Conservation (phyloP, 2,888 invertebrate genomes). For the Cosmia pyralina region DNA sequence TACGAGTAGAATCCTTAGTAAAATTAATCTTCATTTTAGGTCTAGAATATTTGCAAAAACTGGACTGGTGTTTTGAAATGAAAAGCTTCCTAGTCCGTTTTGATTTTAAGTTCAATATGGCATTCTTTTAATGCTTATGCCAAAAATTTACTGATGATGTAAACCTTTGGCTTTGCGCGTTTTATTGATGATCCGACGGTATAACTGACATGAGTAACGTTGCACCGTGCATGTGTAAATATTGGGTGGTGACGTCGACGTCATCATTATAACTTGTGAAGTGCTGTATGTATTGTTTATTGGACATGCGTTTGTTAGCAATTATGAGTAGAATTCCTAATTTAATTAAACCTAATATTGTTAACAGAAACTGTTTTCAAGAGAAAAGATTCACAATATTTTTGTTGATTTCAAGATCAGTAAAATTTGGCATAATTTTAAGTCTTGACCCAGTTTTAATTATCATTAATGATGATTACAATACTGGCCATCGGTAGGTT, state of each 20-base stretch:
- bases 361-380: too few relatives aligned
- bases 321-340: too few relatives aligned
- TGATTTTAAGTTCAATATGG: too few relatives aligned
- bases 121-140: too few relatives aligned
- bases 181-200: constrained; percentile 58
- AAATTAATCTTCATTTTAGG: too few relatives aligned
- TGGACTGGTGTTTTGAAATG: too few relatives aligned
- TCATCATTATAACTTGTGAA: constrained; percentile 10
- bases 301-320: background rate
- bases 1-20: too few relatives aligned
- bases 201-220: constrained; percentile 47
- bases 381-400: too few relatives aligned
- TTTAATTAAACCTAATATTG: background rate
- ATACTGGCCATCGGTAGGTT: constrained; percentile 56
- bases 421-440: background rate
- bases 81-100: too few relatives aligned
- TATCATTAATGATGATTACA: background rate
- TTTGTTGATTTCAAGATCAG: background rate
- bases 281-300: background rate
- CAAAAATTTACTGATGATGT: too few relatives aligned
- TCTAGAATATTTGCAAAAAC: too few relatives aligned
- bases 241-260: constrained; percentile 42
- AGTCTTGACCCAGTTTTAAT: background rate
- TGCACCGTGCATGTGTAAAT: constrained; percentile 21
- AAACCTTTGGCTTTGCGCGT: constrained; percentile 61